Percentiles rank a stretch among this genome's conserved stretches.
Evolutionary conservation across 53 echinoderm and acorn worm genomes (phyloP).

Genomic region (Patiria pectinifera): DNA sequence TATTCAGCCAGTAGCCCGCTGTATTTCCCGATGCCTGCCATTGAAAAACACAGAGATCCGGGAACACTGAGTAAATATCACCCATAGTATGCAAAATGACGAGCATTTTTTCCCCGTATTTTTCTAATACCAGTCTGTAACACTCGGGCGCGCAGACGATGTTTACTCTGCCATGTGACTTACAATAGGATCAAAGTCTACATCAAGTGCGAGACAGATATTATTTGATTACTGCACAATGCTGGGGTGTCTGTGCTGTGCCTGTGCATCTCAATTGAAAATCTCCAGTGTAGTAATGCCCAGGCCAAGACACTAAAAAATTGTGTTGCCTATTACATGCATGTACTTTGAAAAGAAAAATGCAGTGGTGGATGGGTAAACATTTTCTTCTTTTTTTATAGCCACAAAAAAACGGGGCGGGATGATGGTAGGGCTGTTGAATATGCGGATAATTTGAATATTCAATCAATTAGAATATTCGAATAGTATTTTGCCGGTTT

Average conservation of each 20-base stretch:
- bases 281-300: neutral
- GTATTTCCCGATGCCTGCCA: no score
- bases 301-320: neutral
- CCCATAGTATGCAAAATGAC: neutral
- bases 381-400: no score
- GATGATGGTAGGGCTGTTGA: no score
- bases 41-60: no score
- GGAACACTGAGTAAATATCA: neutral
- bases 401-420: no score
- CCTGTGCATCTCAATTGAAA: neutral
- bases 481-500: no score
- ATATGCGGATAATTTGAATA: no score
- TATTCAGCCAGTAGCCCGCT: no score
- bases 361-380: neutral
- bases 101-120: neutral
- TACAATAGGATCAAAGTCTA: conserved; percentile 22
- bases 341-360: no score
- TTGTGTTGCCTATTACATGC: neutral
- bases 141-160: neutral
- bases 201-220: neutral
- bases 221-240: neutral
- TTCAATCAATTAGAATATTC: no score
- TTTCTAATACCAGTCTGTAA: neutral
- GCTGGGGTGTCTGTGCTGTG: neutral
- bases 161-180: neutral